These are phyloP conservation scores for Danio choprae DNA, from an alignment of 2,797 vertebrate species.

Conservation along the genomic window DNA sequence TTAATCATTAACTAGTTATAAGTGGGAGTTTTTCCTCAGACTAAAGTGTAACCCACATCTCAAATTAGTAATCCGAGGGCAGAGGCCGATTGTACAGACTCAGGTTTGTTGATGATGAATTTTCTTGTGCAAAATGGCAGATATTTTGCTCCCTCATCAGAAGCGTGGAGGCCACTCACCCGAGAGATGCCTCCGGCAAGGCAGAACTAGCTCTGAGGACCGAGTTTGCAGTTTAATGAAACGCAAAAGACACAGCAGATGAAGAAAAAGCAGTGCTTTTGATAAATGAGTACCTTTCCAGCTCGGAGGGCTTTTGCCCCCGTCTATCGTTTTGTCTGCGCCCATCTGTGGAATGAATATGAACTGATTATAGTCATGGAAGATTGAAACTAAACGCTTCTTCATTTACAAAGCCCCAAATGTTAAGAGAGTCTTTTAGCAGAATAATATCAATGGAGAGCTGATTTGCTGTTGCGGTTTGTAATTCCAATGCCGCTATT, in stretches of 20 bases:
- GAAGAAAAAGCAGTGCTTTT: constrained; percentile 57
- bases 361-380: constrained; percentile 45
- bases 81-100: neutral
- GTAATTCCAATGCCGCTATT: constrained; percentile 9
- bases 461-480: constrained; percentile 42
- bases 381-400: constrained; percentile 48
- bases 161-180: constrained; percentile 30
- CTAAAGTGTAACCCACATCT: too few relatives aligned
- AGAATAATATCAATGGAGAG: constrained; percentile 44
- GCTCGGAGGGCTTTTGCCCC: constrained; percentile 37
- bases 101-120: constrained; percentile 35
- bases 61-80: neutral
- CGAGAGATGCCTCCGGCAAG: constrained; percentile 50
- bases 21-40: too few relatives aligned
- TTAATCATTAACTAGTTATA: too few relatives aligned
- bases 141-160: constrained; percentile 40
- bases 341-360: constrained; percentile 51
- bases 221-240: constrained; percentile 61
- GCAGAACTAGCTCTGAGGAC: constrained; percentile 45
- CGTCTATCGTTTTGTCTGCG: constrained; percentile 18
- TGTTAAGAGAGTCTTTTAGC: constrained; percentile 41
- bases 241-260: constrained; percentile 37
- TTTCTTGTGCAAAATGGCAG: constrained; percentile 27
- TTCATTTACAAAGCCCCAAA: constrained; percentile 32
- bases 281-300: constrained; percentile 61